Evolutionary conservation across 2,888 invertebrate genomes (phyloP).

Genomic region (Melanchra persicariae): DNA sequence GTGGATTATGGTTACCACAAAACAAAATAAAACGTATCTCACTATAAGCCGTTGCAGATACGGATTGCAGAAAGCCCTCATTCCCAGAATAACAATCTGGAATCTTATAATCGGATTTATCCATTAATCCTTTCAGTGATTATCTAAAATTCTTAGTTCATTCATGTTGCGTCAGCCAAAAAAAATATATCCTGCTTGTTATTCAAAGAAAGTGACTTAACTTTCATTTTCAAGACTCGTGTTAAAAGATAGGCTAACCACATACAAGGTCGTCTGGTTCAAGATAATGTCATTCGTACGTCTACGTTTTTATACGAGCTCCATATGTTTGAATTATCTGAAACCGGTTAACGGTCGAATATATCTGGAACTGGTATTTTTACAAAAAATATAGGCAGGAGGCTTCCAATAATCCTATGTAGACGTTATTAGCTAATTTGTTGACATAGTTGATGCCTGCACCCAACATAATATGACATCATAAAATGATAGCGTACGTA

Average conservation of each 20-base stretch:
- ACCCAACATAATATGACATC: constrained; percentile 56
- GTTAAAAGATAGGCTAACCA: constrained; percentile 65
- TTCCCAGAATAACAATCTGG: constrained; percentile 22
- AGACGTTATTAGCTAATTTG: constrained; percentile 39
- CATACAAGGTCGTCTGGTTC: constrained; percentile 77
- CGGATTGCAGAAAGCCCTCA: neutral
- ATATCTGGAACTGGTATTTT: constrained; percentile 35
- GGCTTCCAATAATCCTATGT: constrained; percentile 17
- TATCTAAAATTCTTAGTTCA: neutral
- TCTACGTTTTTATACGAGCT: constrained; percentile 63
- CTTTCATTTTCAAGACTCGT: constrained; percentile 73
- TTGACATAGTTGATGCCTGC: constrained; percentile 40
- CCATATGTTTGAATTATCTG: constrained; percentile 44
- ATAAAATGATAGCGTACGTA: constrained; percentile 60
- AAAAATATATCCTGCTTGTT: constrained; percentile 1
- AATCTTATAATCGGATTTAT: constrained; percentile 21
- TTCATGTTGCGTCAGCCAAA: neutral
- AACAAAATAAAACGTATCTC: neutral
- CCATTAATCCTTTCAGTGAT: constrained; percentile 18
- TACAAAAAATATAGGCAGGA: constrained; percentile 17
- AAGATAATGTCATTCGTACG: constrained; percentile 71
- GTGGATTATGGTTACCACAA: neutral
- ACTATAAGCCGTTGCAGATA: constrained; percentile 10
- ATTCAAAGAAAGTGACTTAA: constrained; percentile 65
- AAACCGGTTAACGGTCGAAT: constrained; percentile 69